Percentiles rank a stretch among this genome's conserved stretches.
These are phyloP conservation scores for Panurus biarmicus DNA, from an alignment of 2,113 vertebrate species.

Conservation along the genomic window DNA sequence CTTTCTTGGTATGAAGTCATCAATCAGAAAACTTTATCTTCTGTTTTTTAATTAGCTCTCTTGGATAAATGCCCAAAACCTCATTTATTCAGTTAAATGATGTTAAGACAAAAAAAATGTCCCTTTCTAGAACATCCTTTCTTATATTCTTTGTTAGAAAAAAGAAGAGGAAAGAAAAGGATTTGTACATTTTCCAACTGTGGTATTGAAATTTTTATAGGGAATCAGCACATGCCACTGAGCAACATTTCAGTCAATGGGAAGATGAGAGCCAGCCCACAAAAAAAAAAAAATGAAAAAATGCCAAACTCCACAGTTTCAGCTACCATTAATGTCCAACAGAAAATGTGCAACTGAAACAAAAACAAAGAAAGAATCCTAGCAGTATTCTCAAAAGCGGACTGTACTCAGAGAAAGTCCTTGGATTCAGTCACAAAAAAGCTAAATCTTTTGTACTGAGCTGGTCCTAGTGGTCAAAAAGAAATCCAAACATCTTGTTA, in stretches of 20 bases:
- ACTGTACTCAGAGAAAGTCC: not conserved
- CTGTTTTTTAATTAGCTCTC: not conserved
- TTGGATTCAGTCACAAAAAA: not conserved
- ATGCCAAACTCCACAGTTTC: not conserved
- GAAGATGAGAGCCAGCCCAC: not conserved
- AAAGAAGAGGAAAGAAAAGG: not conserved
- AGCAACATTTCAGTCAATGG: conserved; percentile 8
- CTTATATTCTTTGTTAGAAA: not conserved
- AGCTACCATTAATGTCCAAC: not conserved
- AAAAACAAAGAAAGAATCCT: not conserved
- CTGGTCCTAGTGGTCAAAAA: not conserved
- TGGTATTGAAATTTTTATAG: not conserved
- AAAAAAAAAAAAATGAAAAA: not conserved
- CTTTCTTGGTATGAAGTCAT: not conserved
- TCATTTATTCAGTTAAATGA: not conserved
- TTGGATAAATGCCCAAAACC: not conserved
- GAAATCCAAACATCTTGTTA: not conserved
- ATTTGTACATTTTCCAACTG: not conserved
- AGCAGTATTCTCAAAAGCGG: not conserved
- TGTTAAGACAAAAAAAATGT: not conserved
- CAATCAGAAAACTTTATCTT: not conserved
- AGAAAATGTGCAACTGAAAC: not conserved
- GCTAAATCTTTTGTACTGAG: not conserved
- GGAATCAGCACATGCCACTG: not conserved
- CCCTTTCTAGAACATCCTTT: not conserved